Conservation (phyloP, 2,888 invertebrate genomes). For the Hetaerina titia region DNA sequence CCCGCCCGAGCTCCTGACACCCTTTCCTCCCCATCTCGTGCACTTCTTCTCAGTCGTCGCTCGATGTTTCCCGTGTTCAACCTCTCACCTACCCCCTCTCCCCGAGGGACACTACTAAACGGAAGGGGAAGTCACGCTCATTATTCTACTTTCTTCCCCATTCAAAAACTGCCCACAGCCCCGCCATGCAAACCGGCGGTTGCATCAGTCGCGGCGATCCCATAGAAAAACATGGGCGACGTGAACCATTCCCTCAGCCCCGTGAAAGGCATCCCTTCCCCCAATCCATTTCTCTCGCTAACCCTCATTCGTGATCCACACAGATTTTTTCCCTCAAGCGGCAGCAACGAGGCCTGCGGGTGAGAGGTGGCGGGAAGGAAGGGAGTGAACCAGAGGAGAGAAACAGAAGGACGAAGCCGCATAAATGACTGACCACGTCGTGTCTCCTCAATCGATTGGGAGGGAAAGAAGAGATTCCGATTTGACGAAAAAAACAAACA, state of each 20-base stretch:
- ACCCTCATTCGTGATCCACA: too few species aligned
- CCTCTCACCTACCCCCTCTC: background rate
- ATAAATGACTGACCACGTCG: background rate
- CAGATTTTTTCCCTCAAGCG: too few species aligned
- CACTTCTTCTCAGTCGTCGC: background rate
- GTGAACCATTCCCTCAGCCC: too few species aligned
- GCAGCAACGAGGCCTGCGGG: too few species aligned
- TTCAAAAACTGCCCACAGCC: background rate
- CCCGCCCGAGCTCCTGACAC: too few species aligned
- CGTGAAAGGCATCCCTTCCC: too few species aligned
- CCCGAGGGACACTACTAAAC: background rate
- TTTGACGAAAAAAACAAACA: background rate
- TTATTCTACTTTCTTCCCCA: background rate
- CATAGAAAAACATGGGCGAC: background rate
- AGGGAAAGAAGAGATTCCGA: background rate
- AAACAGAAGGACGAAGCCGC: background rate
- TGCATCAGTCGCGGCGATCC: background rate
- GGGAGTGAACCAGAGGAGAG: too few species aligned
- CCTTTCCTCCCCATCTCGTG: too few species aligned
- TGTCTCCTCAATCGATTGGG: background rate
- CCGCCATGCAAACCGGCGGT: background rate
- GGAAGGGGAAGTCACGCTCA: background rate
- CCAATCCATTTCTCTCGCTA: too few species aligned
- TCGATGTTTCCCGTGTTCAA: background rate
- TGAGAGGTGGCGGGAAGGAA: background rate